Evolutionary conservation across 2,113 vertebrate genomes (phyloP), one percentile per base, ranked within the genome.

Genomic region (Plecturocebus donacophilus): DNA sequence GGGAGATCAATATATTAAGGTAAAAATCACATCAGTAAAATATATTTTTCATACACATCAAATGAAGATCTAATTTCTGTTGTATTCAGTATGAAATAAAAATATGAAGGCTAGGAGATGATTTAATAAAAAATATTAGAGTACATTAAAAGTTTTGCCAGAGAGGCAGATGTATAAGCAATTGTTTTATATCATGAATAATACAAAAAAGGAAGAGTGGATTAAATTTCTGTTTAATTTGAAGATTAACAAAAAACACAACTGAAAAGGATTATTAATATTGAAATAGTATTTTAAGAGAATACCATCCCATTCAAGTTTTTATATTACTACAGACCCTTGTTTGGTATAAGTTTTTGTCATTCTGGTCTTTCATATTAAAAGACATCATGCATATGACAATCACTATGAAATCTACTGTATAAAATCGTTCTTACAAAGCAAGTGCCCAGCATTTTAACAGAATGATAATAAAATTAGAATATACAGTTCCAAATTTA

Each of bases 1-100:
- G 91, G 47, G 38, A 95, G 27, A 88, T 91, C 64, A 93, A 77
- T 94, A 77, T 81, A 71, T 91, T 94, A 94, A 94, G 38, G 54
- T 30, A 89, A 95, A 38, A 87, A 73, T 92, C 61, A 61, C 40
- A 94, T 66, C 58, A 38, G 5, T 54, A 54, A 96, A 92, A 80
- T 79, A n/a, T 27, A 92, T 87, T 89, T 90, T 93, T 84, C 17
- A 77, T 75, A 32, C 25, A 75, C 4, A 89, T 14, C 17, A 77
- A 89, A 91, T 89, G 40, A 91, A 79, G 68, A 58, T 70, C 23
- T 89, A 27, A 61, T 58, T 30, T 82, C 71, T 71, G 6, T 86
- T 93, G 5, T 73, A 66, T 35, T 89, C 61, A 21, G 4, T 90
- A 73, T 83, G 80, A 87, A 89, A 45, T 58, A 76, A 87, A 47